Base-by-base conservation (phyloP, 2,888 invertebrate species). In the Andricus curvator region DNA sequence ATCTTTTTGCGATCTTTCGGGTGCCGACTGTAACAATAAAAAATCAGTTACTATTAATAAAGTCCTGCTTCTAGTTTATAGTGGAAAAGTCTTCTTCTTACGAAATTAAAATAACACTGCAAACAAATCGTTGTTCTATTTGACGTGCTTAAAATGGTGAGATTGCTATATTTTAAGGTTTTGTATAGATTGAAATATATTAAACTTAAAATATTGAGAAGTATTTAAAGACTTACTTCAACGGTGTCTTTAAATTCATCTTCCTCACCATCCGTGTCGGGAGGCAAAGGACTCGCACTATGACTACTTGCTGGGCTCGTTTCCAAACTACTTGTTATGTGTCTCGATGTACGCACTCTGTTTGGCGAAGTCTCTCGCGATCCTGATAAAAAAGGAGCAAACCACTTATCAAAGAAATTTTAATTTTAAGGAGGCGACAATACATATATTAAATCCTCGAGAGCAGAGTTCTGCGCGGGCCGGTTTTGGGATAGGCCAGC, bases 181-280 rank as follows among this genome's bases (percentile, higher is more conserved):
- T 44, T 11, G 13, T 41, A 3, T 13, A 13, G 0, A 13, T 17
- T 48, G 3, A 48, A 48, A 17, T 48, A 17, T 48, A 48, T 48
- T 17, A 6, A 48, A 48, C 5, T 60, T 60, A 17, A 25, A 2
- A 4, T 6, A 17, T 25, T 15, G 3, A 22, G n/a, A 51, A 15
- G 5, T 44, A 33, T 68, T 13, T 56, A 62, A n/a, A 81, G 74
- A 93, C 93, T 93, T 91, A 96, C 96, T 93, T 97, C 97, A 83
- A 97, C 95, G 20, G 97, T 96, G 93, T 97, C 97, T 80, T 96
- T 96, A 91, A 95, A 97, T 92, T 97, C 97, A 89, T 97, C 97
- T 85, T 96, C 96, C 68, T 95, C 96, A 89, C 96, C 95, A 90
- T 96, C 96, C 29, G 94, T 93, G 64, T 91, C 92, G 22, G 92